Evolutionary conservation across 2,888 invertebrate genomes (phyloP).

Genomic region (Phanerotoma sp.): DNA sequence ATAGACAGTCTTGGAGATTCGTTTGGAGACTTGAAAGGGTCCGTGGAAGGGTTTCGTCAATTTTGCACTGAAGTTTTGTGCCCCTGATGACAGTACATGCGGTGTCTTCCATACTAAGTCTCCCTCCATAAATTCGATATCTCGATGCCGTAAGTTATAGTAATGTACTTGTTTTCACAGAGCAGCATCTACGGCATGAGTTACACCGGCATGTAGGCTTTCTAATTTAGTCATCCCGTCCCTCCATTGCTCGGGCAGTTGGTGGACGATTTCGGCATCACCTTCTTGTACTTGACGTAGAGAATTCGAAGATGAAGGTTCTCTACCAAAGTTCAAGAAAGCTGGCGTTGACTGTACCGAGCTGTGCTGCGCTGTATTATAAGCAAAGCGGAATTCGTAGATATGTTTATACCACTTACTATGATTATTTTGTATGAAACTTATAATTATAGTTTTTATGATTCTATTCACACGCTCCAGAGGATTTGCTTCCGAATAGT

Average conservation of each 20-base stretch:
- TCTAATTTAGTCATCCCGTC: neutral
- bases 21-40: neutral
- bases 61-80: no score
- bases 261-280: no score
- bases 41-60: neutral
- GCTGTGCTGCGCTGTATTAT: no score
- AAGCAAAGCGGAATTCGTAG: no score
- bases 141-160: neutral
- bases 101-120: neutral
- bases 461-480: conserved; percentile 16
- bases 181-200: neutral
- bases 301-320: no score
- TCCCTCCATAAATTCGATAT: neutral
- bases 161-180: neutral
- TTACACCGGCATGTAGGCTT: neutral
- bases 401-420: conserved; percentile 12
- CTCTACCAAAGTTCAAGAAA: no score
- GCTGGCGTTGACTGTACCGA: no score
- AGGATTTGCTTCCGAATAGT: conserved; percentile 21
- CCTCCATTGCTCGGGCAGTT: no score
- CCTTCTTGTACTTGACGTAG: no score
- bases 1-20: neutral
- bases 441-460: conserved; percentile 15
- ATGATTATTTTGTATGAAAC: conserved; percentile 27
- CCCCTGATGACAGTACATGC: neutral